These are phyloP conservation scores for Gephyroberyx darwinii DNA, from an alignment of 2,797 vertebrate species.

Conservation along the genomic window DNA sequence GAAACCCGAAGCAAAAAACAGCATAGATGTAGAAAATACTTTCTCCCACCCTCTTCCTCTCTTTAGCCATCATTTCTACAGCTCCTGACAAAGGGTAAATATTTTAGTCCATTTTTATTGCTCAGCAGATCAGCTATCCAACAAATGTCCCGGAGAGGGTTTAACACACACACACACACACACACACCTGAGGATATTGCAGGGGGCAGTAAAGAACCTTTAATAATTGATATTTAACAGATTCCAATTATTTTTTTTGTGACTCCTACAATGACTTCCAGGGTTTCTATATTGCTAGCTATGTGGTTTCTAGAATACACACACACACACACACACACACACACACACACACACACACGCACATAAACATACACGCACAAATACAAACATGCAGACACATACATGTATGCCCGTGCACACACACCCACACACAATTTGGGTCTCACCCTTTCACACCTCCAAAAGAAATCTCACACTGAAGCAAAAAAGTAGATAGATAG, in stretches of 20 bases:
- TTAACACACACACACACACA: slow-evolving; percentile 5
- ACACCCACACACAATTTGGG: slow-evolving; percentile 1
- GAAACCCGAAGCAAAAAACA: too few relatives aligned
- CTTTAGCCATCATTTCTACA: background rate
- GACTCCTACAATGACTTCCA: slow-evolving; percentile 13
- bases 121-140: slow-evolving; percentile 33
- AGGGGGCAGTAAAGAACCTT: slow-evolving; percentile 32
- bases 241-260: slow-evolving; percentile 40
- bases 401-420: background rate
- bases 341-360: background rate
- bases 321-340: slow-evolving; percentile 10
- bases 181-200: slow-evolving; percentile 20
- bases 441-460: slow-evolving; percentile 6
- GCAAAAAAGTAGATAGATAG: background rate
- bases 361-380: too few relatives aligned
- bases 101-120: slow-evolving; percentile 29
- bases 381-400: background rate
- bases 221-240: slow-evolving; percentile 36
- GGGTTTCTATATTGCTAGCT: background rate
- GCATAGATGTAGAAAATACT: too few relatives aligned
- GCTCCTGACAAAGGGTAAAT: slow-evolving; percentile 17
- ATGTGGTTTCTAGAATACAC: slow-evolving; percentile 1
- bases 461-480: background rate
- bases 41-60: background rate
- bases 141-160: slow-evolving; percentile 16